A percentile compares a stretch with the other conserved stretches of the same genome.
phyloP scores from a whole-genome alignment of 2,113 vertebrate species.

The Chinchilla lanigera region DNA sequence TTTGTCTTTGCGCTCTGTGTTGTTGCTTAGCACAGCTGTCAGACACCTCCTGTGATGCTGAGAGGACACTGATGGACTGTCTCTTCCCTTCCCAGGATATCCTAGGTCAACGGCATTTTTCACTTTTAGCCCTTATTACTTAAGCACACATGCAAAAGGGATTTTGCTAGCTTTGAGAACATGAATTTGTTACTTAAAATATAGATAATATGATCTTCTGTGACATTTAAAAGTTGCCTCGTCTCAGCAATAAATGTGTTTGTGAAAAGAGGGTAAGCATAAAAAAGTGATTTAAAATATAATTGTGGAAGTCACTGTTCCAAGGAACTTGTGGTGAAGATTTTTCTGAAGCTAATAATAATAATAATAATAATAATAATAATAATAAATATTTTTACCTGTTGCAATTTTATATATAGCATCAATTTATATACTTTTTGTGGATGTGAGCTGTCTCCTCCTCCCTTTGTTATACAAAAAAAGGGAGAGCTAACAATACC shows the following conservation, averaged over 20 bases:
- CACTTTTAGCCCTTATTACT: conserved; percentile 34
- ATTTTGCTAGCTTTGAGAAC: not conserved
- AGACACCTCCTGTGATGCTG: conserved; percentile 82
- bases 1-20: conserved; percentile 60
- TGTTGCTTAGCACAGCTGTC: conserved; percentile 81
- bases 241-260: not conserved
- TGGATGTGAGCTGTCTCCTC: not conserved
- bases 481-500: not conserved
- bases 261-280: not conserved
- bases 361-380: not conserved
- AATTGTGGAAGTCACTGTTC: not conserved
- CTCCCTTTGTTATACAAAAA: not conserved
- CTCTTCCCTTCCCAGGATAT: not conserved
- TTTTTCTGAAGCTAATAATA: not conserved
- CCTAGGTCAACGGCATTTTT: conserved; percentile 45
- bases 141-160: not conserved
- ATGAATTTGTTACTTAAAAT: not conserved
- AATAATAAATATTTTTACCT: not conserved
- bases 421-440: not conserved
- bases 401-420: not conserved
- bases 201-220: not conserved
- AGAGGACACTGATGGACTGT: conserved; percentile 41
- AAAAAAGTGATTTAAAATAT: not conserved
- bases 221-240: not conserved
- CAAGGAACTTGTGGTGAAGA: not conserved